Base-by-base conservation (phyloP, 2,888 invertebrate species). In the Dilophus febrilis region DNA sequence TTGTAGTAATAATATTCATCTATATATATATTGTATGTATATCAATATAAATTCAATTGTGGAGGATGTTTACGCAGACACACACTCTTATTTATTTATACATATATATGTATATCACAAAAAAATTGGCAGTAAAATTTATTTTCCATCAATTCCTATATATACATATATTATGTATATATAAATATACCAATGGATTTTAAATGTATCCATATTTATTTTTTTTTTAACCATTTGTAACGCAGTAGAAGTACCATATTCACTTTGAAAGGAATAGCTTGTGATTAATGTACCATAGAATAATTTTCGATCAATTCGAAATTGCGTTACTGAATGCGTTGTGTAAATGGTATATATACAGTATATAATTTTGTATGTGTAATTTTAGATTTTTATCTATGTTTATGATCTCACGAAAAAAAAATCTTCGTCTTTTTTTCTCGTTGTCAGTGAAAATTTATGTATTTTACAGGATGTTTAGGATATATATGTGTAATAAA, bases 261-360 rank as follows among this genome's bases (percentile, higher is more conserved):
- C 31, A 42, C 37, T 40, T 37, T 37, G 37, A 37, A 37, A 41
- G 27, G 37, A 44, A 42, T 39, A 38, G 42, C 42, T 42, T 34
- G 38, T 42, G 44, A 44, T 44, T 44, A 44, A 42, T 44, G 44
- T 44, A 41, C 33, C 44, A 41, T 44, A 40, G 44, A 42, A 44
- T 42, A 42, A 42, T 40, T 44, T 42, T 42, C 44, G 42, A 44
- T 42, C 39, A 40, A 42, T 38, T 37, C 35, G 37, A 39, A 42
- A 41, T 41, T 40, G 39, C 41, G 28, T n/a, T n/a, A n/a, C n/a
- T n/a, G n/a, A n/a, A n/a, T n/a, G n/a, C n/a, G n/a, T n/a, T n/a
- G n/a, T n/a, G n/a, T n/a, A n/a, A n/a, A n/a, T n/a, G n/a, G n/a
- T n/a, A n/a, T n/a, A n/a, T n/a, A n/a, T n/a, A n/a, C n/a, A n/a